Evolutionary conservation across 2,797 vertebrate genomes (phyloP), one percentile per base, ranked within the genome.

Genomic region (Oryzias sinensis): DNA sequence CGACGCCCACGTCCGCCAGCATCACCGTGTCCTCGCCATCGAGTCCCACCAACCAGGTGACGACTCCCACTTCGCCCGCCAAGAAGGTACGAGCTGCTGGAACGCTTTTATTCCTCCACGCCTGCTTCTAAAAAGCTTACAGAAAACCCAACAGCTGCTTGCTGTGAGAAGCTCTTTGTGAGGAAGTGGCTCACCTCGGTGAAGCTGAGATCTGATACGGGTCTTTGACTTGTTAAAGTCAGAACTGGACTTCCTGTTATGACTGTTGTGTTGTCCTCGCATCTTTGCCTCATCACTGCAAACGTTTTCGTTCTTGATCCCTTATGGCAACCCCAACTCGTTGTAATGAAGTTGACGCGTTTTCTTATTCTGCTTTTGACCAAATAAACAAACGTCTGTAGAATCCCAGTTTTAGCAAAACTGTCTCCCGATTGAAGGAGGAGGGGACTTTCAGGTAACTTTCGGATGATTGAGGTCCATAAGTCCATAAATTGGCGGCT

Each of bases 41-140:
- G 7, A 91, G 93, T 72, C 92, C 93, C 0, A 89, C 93, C 79
- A 94, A 93, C 75, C 95, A 95, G 86, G 90, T 94, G 75, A 94
- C 94, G 46, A 92, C 92, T 61, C 96, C 96, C 68, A 90, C 95
- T 24, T 98, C 96, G 51, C 94, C 96, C 40, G 65, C 94, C 55
- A 98, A 97, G 85, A 98, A 98, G 96, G 97, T 99, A 96, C 17
- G 77, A 63, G 47, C 60, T 45, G 50, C 53, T 27, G 51, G 62
- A 59, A n/a, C 4, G 4, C 47, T 50, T 33, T 2, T n/a, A n/a
- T 4, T 44, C 18, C 18, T 20, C 33, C 16, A 1, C 2, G 33
- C 5, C 7, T 17, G 4, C 13, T 18, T 46, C 4, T 5, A 13
- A 20, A 46, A 16, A 33, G 29, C 9, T 37, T 9, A 3, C 33